A percentile compares a stretch with the other conserved stretches of the same genome.
phyloP scores from a whole-genome alignment of 2,113 vertebrate genomes.

The Nothoprocta pentlandii region DNA sequence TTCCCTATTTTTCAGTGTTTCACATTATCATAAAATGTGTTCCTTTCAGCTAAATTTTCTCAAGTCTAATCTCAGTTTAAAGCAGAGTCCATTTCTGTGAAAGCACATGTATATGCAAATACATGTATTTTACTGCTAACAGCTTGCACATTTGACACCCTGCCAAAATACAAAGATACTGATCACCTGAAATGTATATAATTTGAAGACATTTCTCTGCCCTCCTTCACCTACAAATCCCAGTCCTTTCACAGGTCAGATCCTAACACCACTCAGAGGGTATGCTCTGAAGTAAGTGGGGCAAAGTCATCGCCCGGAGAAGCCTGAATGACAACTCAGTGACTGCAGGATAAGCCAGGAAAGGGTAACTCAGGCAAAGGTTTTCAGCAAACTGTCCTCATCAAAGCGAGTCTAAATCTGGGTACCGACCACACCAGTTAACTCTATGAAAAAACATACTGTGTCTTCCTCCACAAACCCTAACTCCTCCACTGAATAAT shows the following conservation, averaged over 20 bases:
- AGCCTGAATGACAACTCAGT: background rate
- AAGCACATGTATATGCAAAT: background rate
- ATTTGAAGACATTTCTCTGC: background rate
- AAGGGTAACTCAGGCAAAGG: background rate
- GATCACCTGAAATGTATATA: background rate
- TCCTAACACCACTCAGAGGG: background rate
- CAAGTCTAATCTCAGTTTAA: background rate
- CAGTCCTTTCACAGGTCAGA: accelerated
- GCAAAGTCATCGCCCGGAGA: background rate
- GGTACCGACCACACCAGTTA: background rate
- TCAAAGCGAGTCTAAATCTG: background rate
- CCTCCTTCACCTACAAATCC: background rate
- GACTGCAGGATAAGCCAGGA: background rate
- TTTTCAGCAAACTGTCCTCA: background rate
- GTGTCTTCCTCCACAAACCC: background rate
- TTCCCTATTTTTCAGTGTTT: background rate
- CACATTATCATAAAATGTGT: accelerated
- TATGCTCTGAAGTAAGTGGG: background rate
- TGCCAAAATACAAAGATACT: background rate
- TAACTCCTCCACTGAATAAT: background rate
- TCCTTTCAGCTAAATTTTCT: background rate
- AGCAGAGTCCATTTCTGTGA: background rate
- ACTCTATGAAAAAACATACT: background rate
- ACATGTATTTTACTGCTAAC: background rate
- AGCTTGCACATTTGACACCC: background rate